Base-by-base conservation (phyloP, 2,797 vertebrate species). In the Poeciliopsis paucimaculata region DNA sequence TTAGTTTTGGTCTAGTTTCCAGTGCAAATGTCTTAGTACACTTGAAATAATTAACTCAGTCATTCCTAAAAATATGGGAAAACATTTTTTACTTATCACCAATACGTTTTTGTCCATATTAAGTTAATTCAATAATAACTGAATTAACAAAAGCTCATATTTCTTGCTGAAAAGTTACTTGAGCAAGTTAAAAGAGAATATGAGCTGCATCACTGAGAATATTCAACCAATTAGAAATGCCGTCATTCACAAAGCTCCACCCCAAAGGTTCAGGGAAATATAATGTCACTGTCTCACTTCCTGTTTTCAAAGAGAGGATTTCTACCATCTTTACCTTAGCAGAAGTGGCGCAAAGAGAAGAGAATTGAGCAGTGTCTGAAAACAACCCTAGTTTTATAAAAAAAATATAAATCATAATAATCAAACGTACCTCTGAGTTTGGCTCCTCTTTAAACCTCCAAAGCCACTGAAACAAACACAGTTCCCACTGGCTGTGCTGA, bases 401-500 rank as follows among this genome's bases (percentile, higher is more conserved):
- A 41, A 49, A 36, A 62, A 20, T 9, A 3, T 39, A 3, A 70
- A 26, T 43, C 23, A 12, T 1, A 45, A 34, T 6, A 62, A 9
- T 45, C 3, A 77, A 73, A 81, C 86, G 20, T 87, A 91, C 92
- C 89, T 94, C 53, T 82, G 77, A 85, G 75, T 7, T 49, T 28
- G 76, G 77, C 34, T 88, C 73, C 15, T 28, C 39, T 75, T 83
- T 5, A 72, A 57, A 66, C 28, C 46, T 9, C 11, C 77, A 73
- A 73, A 46, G 55, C 80, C 46, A 82, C 72, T 88, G 72, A 82
- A 43, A 74, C 68, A 41, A 46, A 45, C 64, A 86, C 53, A 26
- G 82, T 60, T 81, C 79, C 72, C 75, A 88, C 85, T 89, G 89
- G 85, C 46, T 88, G 60, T 78, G 79, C 28, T 72, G 76, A 77